Conservation (phyloP, 2,888 invertebrate genomes). For the Eucera pruinosa region DNA sequence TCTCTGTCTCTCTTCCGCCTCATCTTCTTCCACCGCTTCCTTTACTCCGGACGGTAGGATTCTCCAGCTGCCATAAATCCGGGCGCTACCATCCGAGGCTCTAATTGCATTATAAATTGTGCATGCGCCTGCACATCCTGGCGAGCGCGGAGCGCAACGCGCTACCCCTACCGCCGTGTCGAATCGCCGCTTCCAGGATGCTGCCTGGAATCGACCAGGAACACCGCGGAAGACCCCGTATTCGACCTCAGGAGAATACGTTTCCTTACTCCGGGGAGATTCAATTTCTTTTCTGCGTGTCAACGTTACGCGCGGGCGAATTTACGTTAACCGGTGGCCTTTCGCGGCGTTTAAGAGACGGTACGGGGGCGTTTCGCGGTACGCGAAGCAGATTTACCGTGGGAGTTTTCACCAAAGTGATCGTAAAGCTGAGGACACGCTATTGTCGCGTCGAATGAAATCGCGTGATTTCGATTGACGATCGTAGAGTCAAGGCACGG, state of each 20-base stretch:
- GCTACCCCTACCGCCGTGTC: conserved; percentile 62
- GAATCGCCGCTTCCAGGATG: conserved; percentile 72
- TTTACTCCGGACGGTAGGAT: conserved; percentile 54
- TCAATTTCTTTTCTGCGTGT: conserved; percentile 30
- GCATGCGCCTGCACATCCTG: conserved; percentile 78
- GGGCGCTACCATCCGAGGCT: conserved; percentile 83
- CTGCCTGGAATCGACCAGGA: conserved; percentile 50
- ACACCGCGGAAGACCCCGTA: conserved; percentile 34
- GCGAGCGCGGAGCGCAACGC: conserved; percentile 70
- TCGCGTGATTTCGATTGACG: no score
- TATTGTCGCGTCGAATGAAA: no score
- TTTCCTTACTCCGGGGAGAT: conserved; percentile 33
- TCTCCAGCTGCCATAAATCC: conserved; percentile 83
- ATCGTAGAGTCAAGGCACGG: no score
- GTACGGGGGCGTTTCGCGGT: neutral
- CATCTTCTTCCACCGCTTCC: conserved; percentile 12
- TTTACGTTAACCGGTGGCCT: conserved; percentile 11
- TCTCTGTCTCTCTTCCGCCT: conserved; percentile 47
- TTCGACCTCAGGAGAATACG: conserved; percentile 51
- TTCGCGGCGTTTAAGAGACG: neutral
- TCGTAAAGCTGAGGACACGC: no score
- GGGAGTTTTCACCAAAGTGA: no score
- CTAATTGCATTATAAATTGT: conserved; percentile 85
- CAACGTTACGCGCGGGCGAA: conserved; percentile 1
- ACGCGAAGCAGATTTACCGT: no score